Base-by-base conservation (phyloP, 2,888 invertebrate species). In the Leptinotarsa peninsularis region DNA sequence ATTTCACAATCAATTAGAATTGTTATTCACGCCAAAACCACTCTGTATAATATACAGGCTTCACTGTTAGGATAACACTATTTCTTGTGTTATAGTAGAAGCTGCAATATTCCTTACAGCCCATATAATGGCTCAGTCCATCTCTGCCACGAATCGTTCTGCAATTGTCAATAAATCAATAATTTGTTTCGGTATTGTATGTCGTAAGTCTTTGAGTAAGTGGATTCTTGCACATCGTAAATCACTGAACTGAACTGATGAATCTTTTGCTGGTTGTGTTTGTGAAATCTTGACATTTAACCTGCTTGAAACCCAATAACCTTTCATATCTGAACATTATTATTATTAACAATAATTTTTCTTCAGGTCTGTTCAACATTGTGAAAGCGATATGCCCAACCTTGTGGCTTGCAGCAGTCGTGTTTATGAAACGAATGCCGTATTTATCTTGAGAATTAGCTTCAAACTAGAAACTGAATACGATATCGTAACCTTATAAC, bases 271-370 rank as follows among this genome's bases (percentile, higher is more conserved):
- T 58, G 58, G 49, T 56, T 56, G 27, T 68, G 68, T 70, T 70
- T 58, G 33, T 60, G 58, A 60, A 70, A 70, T 70, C 70, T 14
- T 70, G 70, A 70, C 70, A 70, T 70, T 70, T 70, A 70, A 70
- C 70, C 70, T 21, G 13, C 70, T n/a, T 56, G 69, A 33, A 69
- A 56, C 54, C 49, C 70, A 70, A 60, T 70, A 70, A 70, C 70
- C 70, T 70, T 70, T 70, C 13, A 49, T 70, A 70, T 70, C 49
- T 43, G 17, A 50, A 68, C 54, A 68, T 68, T 49, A 58, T 70
- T 70, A 70, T 70, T 70, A 70, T 56, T 43, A 70, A 58, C 43
- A 58, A 70, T 58, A 49, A 60, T 70, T 49, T 58, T 70, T 69
- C 14, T 58, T 63, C 60, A 60, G 23, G 63, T 33, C 43, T 63